Evolutionary conservation across 2,888 invertebrate species (phyloP).

Genomic region (Beris chalybata): DNA sequence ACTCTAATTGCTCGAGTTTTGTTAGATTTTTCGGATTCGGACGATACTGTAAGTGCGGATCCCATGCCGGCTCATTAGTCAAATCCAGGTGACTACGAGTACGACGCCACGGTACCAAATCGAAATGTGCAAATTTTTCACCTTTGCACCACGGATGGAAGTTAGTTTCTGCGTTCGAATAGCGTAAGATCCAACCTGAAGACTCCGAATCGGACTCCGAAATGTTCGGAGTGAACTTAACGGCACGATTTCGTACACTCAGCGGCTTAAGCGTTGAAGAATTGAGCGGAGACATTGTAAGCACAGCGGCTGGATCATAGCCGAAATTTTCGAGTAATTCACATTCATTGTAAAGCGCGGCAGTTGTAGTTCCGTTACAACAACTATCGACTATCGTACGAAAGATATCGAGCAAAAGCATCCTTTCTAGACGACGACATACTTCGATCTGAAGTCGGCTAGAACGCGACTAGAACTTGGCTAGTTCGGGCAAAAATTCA

Average conservation of each 20-base stretch:
- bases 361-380: conserved; percentile 10
- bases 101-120: conserved; percentile 53
- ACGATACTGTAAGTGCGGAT: conserved; percentile 39
- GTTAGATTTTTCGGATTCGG: conserved; percentile 44
- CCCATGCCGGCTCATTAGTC: conserved; percentile 46
- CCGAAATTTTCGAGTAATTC: conserved; percentile 35
- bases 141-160: conserved; percentile 51
- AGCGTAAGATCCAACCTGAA: conserved; percentile 52
- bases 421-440: conserved; percentile 29
- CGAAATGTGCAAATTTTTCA: conserved; percentile 49
- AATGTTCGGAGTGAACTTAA: conserved; percentile 35
- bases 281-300: conserved; percentile 37
- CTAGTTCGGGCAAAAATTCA: conserved; percentile 16
- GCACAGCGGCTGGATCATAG: conserved; percentile 32
- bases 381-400: conserved; percentile 31
- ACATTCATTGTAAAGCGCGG: conserved; percentile 19
- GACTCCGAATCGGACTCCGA: conserved; percentile 16
- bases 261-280: conserved; percentile 42
- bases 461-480: conserved; percentile 14
- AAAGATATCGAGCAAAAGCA: conserved; percentile 32
- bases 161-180: conserved; percentile 49
- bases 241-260: conserved; percentile 48
- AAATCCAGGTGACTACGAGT: conserved; percentile 47
- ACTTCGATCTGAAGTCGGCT: conserved; percentile 1
- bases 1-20: conserved; percentile 49